These are phyloP conservation scores for Limosa lapponica DNA, from an alignment of 2,797 vertebrate genomes.

Conservation along the genomic window DNA sequence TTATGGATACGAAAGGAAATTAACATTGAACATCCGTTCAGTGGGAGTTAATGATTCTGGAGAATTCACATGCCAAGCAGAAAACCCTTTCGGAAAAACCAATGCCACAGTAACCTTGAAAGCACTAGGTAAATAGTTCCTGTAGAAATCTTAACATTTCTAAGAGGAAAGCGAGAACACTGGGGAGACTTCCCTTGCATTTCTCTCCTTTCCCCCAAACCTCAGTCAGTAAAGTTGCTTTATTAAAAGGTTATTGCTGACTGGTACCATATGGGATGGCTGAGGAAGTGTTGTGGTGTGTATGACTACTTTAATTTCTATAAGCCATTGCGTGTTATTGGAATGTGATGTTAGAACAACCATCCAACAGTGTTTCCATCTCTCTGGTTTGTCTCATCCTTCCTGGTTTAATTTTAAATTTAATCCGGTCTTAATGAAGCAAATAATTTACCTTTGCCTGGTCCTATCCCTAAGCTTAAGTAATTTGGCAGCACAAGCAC, in stretches of 20 bases:
- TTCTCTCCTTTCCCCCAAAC: neutral
- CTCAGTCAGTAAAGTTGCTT: slow-evolving; percentile 17
- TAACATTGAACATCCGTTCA: slow-evolving; percentile 81
- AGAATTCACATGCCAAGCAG: slow-evolving; percentile 88
- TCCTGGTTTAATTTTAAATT: slow-evolving; percentile 28
- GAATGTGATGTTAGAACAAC: neutral
- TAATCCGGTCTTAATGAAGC: neutral
- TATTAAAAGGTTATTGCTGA: slow-evolving; percentile 40
- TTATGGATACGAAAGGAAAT: slow-evolving; percentile 80
- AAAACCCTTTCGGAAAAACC: slow-evolving; percentile 87
- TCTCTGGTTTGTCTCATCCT: neutral
- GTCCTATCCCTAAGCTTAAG: neutral
- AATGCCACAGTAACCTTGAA: slow-evolving; percentile 88
- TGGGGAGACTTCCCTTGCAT: neutral
- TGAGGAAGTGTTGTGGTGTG: neutral
- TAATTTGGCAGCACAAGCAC: neutral
- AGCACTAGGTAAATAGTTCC: slow-evolving; percentile 87
- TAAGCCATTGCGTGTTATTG: neutral
- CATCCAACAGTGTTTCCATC: neutral
- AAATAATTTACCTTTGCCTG: neutral
- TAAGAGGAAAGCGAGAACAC: slow-evolving; percentile 9
- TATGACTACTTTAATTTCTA: neutral
- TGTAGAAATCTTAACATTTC: neutral
- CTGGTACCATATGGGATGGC: neutral
- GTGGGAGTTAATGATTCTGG: slow-evolving; percentile 86